Base-by-base conservation (phyloP, 2,888 invertebrate genomes). In the Clitarchus hookeri region DNA sequence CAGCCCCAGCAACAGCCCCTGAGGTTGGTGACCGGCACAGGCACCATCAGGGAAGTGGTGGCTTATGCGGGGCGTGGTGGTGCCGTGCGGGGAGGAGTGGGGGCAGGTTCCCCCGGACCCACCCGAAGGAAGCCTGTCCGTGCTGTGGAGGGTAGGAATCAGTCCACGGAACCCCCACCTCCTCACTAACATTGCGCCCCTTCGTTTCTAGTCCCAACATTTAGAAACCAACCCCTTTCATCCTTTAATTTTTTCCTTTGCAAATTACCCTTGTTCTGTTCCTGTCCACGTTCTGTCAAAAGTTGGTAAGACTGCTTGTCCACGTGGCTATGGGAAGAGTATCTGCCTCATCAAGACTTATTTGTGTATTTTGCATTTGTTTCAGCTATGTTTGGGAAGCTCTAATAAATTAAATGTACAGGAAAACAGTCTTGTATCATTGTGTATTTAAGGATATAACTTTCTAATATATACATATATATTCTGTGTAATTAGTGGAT, bases 81-180 rank as follows among this genome's bases (percentile, higher is more conserved):
- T 8, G 83, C 90, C 85, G 91, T 91, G 87, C 89, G 91, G 53
- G 90, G 91, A 85, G 91, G 92, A 85, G 91, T 91, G 44, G 91
- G 91, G 53, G 89, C 91, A 83, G 91, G 91, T 86, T 91, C 90
- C 84, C 91, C 91, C 4, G 91, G 91, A 83, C 89, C 91, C 85
- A 91, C 92, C 84, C 91, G 92, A 86, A 91, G 92, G 89, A 92
- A 92, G 90, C 92, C 92, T 84, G 91, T 92, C 84, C 91, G 92
- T 87, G 91, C 92, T 87, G 91, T 92, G 88, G 92, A 92, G 88
- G 91, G 91, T 86, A 90, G 92, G 89, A 92, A 92, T 89, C 92
- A 92, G 90, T 91, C 92, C 87, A 92, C 92, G 88, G 92, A 92
- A 87, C 92, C 92, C 79, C 92, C 92, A 86, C 92, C 92, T 54